A percentile compares a stretch with the other conserved stretches of the same genome.
Evolutionary conservation across 1,140 invertebrate genomes (phyloP).

Genomic region (Drosophila carrolli): DNA sequence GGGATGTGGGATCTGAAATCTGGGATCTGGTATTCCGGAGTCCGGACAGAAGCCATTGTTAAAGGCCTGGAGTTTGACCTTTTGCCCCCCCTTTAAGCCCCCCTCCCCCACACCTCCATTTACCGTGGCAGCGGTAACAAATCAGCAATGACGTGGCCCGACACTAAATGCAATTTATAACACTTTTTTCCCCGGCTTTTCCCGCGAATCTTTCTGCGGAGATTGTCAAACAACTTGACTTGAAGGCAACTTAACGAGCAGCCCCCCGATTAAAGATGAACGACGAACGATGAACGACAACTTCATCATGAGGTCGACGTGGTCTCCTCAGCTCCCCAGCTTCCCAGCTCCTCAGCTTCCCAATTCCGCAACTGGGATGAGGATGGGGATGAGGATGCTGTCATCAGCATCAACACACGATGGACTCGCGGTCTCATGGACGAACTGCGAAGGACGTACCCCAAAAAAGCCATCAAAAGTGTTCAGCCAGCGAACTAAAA

Average conservation of each 20-base stretch:
- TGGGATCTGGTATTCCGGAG: neutral
- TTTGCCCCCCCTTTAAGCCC: slow-evolving; percentile 29
- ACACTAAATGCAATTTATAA: slow-evolving; percentile 83
- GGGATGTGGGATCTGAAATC: neutral
- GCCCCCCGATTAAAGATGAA: slow-evolving; percentile 59
- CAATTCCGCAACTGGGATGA: neutral
- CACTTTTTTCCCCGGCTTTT: slow-evolving; percentile 47
- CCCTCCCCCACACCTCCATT: slow-evolving; percentile 25
- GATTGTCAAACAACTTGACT: slow-evolving; percentile 81
- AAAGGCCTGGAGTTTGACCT: slow-evolving; percentile 54
- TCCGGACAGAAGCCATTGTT: slow-evolving; percentile 34
- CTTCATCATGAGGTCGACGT: slow-evolving; percentile 59
- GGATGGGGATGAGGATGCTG: slow-evolving; percentile 13
- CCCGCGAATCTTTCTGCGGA: slow-evolving; percentile 15
- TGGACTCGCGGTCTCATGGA: slow-evolving; percentile 1
- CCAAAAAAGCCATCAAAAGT: slow-evolving; percentile 74
- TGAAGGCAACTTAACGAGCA: slow-evolving; percentile 77
- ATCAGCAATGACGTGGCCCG: slow-evolving; percentile 76
- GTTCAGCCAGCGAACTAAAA: slow-evolving; percentile 65
- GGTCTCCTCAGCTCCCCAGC: slow-evolving; percentile 16
- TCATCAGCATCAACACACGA: slow-evolving; percentile 75
- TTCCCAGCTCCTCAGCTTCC: slow-evolving; percentile 3
- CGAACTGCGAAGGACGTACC: slow-evolving; percentile 13
- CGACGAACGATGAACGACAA: slow-evolving; percentile 55
- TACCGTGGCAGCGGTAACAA: slow-evolving; percentile 70